These are phyloP conservation scores for Oasisia sp. DNA, from an alignment of 2,888 invertebrate species.

Conservation along the genomic window DNA sequence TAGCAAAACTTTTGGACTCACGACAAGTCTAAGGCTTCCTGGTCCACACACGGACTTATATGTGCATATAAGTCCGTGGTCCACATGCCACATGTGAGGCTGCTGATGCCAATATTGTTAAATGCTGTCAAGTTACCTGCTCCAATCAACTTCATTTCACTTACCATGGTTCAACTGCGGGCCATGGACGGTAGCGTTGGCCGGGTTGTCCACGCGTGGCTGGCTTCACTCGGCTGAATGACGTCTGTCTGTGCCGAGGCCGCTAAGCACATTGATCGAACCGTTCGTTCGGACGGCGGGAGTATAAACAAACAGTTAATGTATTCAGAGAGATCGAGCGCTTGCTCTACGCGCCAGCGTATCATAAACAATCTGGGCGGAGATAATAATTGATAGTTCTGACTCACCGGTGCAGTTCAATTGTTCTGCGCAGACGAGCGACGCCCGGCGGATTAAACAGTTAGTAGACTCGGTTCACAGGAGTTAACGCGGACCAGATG, in stretches of 20 bases:
- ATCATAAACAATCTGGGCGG: neutral
- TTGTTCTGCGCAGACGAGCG: neutral
- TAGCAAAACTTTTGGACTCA: too few relatives aligned
- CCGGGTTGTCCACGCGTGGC: neutral
- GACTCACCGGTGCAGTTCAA: neutral
- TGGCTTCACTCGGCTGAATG: neutral
- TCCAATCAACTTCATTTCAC: neutral
- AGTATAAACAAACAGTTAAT: neutral
- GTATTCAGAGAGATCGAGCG: neutral
- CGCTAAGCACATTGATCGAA: neutral
- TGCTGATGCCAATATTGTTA: too few relatives aligned
- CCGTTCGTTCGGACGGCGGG: neutral
- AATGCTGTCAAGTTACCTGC: too few relatives aligned
- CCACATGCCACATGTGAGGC: too few relatives aligned
- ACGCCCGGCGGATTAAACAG: neutral
- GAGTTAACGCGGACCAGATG: neutral
- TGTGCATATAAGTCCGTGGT: too few relatives aligned
- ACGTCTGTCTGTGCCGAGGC: neutral
- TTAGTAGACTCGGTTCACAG: neutral
- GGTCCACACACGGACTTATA: too few relatives aligned
- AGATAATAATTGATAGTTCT: slow-evolving; percentile 1
- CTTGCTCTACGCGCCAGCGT: neutral
- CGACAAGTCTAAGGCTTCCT: too few relatives aligned
- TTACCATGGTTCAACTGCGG: neutral
- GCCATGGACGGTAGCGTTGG: neutral